Evolutionary conservation across 2,797 vertebrate genomes (phyloP).

Genomic region (Periophthalmus magnuspinnatus): DNA sequence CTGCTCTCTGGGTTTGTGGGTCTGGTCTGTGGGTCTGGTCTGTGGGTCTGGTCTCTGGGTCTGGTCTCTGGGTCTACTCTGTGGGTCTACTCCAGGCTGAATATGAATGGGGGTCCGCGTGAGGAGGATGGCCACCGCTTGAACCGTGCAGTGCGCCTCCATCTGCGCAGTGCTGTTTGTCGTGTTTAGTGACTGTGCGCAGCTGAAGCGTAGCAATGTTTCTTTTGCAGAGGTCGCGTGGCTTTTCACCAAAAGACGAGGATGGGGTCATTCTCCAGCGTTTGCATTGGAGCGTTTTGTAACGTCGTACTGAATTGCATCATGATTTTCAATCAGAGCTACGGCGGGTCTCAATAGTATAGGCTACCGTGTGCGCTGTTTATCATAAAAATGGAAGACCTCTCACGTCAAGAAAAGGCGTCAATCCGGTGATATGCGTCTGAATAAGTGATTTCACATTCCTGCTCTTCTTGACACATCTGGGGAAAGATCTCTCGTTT

Average conservation of each 20-base stretch:
- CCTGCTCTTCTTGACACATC: slow-evolving; percentile 70
- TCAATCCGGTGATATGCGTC: slow-evolving; percentile 61
- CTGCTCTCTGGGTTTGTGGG: slow-evolving; percentile 15
- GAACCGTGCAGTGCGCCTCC: slow-evolving; percentile 55
- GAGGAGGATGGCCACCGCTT: slow-evolving; percentile 66
- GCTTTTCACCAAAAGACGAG: slow-evolving; percentile 15
- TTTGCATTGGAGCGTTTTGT: slow-evolving; percentile 57
- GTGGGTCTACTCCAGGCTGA: slow-evolving; percentile 41
- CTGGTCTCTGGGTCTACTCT: slow-evolving; percentile 26
- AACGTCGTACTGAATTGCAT: slow-evolving; percentile 75
- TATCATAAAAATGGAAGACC: slow-evolving; percentile 71
- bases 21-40: too few species aligned
- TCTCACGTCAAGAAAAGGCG: slow-evolving; percentile 72
- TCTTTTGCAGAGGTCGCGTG: slow-evolving; percentile 37
- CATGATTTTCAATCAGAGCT: slow-evolving; percentile 63
- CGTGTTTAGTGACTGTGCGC: slow-evolving; percentile 18
- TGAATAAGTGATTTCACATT: slow-evolving; percentile 55
- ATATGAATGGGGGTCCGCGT: slow-evolving; percentile 65
- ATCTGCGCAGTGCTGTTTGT: slow-evolving; percentile 66
- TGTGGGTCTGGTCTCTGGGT: slow-evolving; percentile 39
- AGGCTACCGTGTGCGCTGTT: slow-evolving; percentile 44
- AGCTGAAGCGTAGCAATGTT: slow-evolving; percentile 35
- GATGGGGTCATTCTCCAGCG: slow-evolving; percentile 46
- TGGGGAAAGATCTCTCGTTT: slow-evolving; percentile 53
- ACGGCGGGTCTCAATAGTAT: slow-evolving; percentile 43